Percentiles rank a stretch among this genome's conserved stretches.
phyloP scores from a whole-genome alignment of 2,797 vertebrate species.

The Bradypodion ventrale region DNA sequence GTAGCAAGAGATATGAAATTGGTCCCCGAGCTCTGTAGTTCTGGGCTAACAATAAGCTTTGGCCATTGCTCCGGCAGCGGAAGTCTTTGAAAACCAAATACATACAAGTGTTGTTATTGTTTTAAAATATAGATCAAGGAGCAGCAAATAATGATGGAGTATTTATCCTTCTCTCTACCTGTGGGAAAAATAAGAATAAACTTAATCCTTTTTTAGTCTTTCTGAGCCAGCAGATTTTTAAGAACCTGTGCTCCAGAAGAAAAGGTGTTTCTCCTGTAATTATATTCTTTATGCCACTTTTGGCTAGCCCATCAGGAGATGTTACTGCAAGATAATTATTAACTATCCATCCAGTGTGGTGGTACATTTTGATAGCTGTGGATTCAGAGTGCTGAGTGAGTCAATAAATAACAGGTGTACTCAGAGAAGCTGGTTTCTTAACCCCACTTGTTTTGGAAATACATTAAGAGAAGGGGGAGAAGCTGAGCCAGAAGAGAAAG shows the following conservation, averaged over 20 bases:
- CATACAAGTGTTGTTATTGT: background rate
- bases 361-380: constrained; percentile 56
- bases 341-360: constrained; percentile 16
- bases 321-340: constrained; percentile 41
- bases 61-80: background rate
- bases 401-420: constrained; percentile 59
- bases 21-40: background rate
- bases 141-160: background rate
- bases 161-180: background rate
- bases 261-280: background rate
- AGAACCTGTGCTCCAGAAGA: background rate
- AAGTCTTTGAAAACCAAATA: constrained; percentile 3
- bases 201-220: background rate
- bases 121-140: background rate
- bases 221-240: background rate
- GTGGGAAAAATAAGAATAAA: constrained; percentile 1
- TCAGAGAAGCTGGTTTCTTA: constrained; percentile 51
- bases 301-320: constrained; percentile 46
- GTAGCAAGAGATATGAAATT: background rate
- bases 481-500: constrained; percentile 16
- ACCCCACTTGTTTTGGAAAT: constrained; percentile 64
- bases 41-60: background rate
- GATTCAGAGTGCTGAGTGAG: constrained; percentile 43
- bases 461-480: constrained; percentile 57
- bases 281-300: background rate